Conservation (phyloP, 2,888 invertebrate species). For the Drosophila cyrtoloma region DNA sequence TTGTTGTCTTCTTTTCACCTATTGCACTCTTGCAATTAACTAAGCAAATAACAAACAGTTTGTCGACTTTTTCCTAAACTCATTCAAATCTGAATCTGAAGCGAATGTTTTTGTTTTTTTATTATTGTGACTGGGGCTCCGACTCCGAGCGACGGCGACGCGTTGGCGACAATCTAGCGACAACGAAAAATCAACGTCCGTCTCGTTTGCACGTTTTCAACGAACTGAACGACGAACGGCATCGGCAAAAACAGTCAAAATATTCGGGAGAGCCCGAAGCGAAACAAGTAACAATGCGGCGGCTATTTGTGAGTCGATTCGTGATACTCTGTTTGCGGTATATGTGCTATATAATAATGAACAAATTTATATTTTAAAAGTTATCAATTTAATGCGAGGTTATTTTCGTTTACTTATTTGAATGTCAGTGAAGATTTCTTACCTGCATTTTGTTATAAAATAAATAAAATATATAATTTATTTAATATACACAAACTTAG, state of each 20-base stretch:
- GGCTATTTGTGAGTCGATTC: neutral
- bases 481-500: neutral
- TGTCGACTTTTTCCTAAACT: constrained; percentile 33
- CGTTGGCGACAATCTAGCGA: constrained; percentile 46
- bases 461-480: neutral
- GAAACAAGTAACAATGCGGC: constrained; percentile 20
- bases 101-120: constrained; percentile 29
- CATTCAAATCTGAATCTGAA: constrained; percentile 46
- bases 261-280: constrained; percentile 27
- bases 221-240: constrained; percentile 44
- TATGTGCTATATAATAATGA: neutral
- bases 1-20: neutral
- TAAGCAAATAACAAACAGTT: constrained; percentile 32
- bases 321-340: neutral
- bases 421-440: neutral
- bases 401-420: neutral
- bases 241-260: constrained; percentile 37
- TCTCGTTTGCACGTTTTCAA: constrained; percentile 53
- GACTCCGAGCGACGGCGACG: constrained; percentile 67
- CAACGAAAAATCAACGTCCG: constrained; percentile 53
- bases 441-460: neutral
- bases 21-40: constrained; percentile 43
- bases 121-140: constrained; percentile 43
- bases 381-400: neutral
- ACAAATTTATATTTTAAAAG: neutral